These are phyloP conservation scores for Homalodisca vitripennis DNA, from an alignment of 1,140 invertebrate species.

Conservation along the genomic window DNA sequence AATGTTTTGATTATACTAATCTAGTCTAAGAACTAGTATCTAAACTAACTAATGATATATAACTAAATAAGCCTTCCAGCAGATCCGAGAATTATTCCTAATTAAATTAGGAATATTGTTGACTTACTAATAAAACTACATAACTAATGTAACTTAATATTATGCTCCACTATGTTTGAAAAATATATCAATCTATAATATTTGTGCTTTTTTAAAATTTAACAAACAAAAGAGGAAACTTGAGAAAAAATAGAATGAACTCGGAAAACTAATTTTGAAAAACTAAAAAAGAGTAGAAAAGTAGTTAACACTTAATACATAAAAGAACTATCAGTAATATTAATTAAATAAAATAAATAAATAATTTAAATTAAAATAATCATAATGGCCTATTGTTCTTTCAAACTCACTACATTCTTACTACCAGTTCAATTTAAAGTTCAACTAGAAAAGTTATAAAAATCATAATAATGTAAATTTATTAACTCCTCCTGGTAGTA, in stretches of 20 bases:
- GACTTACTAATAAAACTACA: neutral
- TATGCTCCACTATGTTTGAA: slow-evolving; percentile 13
- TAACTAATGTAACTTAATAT: neutral
- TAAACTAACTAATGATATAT: too few species aligned
- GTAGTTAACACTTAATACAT: too few species aligned
- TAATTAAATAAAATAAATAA: slow-evolving; percentile 23
- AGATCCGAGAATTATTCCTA: slow-evolving; percentile 9
- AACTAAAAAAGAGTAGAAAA: too few species aligned
- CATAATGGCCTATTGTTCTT: neutral
- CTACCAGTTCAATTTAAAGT: too few species aligned
- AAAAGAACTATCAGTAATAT: too few species aligned
- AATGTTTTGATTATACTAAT: slow-evolving; percentile 10
- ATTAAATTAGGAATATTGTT: neutral
- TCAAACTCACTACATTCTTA: slow-evolving; percentile 14
- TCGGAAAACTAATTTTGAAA: neutral
- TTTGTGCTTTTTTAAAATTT: slow-evolving; percentile 12
- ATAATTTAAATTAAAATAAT: slow-evolving; percentile 19
- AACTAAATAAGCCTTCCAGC: neutral
- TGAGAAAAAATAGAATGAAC: neutral
- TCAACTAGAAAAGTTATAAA: too few species aligned
- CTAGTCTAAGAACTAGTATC: neutral
- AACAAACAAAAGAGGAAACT: neutral
- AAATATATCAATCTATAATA: neutral
- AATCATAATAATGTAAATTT: too few species aligned
- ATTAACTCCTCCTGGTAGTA: too few species aligned